Evolutionary conservation across 2,113 vertebrate species (phyloP), one percentile per base, ranked within the genome.

Genomic region (Myiopsitta monachus): DNA sequence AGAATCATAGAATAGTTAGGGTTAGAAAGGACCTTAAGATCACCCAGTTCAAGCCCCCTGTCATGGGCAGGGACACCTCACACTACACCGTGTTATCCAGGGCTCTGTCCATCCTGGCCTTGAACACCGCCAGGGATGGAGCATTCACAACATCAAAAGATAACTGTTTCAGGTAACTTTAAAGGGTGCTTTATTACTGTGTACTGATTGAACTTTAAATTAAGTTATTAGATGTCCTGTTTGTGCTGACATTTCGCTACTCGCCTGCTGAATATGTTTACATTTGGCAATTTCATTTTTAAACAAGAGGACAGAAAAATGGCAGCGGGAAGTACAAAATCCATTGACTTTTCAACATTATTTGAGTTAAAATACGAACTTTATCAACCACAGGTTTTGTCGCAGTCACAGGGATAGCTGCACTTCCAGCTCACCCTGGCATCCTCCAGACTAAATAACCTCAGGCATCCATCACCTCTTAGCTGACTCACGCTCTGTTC

Each of bases 381-480:
- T 62, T 57, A 43, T 77, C 70, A 70, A 63, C 70, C 64, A 49
- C 59, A 43, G 33, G 54, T 83, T 77, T 90, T 87, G 78, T 54
- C 66, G 76, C 67, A 69, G 70, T 89, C n/a, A 33, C 36, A 77
- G 41, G 36, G 49, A 69, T 77, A 83, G 57, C 75, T 57, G 31
- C 19, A 21, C 31, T 87, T 79, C 47, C 79, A 87, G 78, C 38
- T 66, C 66, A 51, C 49, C 38, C 49, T 85, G 23, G 57, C 59
- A 82, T 82, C 84, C 49, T 91, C 68, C 23, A 75, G 59, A 86
- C 83, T 86, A 91, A 96, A 86, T 73, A 70, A 85, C 46, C 5
- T 39, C 26, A 7, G 74, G 72, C 61, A 85, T 91, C 70, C 93
- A 77, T 86, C 90, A 80, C 49, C 49, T 83, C 82, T 78, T 18